Percentiles rank a stretch among this genome's conserved stretches.
phyloP scores from a whole-genome alignment of 2,888 invertebrate species.

The Amblyteles armatorius region DNA sequence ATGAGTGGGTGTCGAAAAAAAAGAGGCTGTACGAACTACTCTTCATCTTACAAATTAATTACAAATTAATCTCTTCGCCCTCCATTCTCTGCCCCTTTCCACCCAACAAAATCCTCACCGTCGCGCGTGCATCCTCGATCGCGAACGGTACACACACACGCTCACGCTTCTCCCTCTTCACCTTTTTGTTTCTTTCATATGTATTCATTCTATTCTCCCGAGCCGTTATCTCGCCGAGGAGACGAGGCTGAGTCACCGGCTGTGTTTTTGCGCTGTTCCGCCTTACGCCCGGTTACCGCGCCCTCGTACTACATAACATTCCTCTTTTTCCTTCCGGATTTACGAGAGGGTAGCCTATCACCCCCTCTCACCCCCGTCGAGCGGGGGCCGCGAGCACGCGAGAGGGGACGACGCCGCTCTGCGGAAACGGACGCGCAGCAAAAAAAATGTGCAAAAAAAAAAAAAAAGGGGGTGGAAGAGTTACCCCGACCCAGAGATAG shows the following conservation, averaged over 20 bases:
- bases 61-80: neutral
- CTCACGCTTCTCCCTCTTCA: slow-evolving; percentile 46
- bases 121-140: slow-evolving; percentile 40
- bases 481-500: slow-evolving; percentile 55
- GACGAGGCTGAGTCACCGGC: slow-evolving; percentile 60
- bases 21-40: too few species aligned
- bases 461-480: slow-evolving; percentile 28
- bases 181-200: slow-evolving; percentile 55
- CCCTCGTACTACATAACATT: slow-evolving; percentile 10
- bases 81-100: slow-evolving; percentile 24
- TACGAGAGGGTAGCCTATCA: slow-evolving; percentile 49
- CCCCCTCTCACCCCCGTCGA: slow-evolving; percentile 51
- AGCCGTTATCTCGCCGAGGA: slow-evolving; percentile 59
- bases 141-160: slow-evolving; percentile 38
- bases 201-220: slow-evolving; percentile 63
- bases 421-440: slow-evolving; percentile 49
- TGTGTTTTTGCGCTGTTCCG: slow-evolving; percentile 54
- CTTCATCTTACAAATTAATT: too few species aligned
- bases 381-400: slow-evolving; percentile 44
- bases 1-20: too few species aligned
- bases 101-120: slow-evolving; percentile 55
- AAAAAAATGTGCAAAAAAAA: slow-evolving; percentile 42
- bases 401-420: slow-evolving; percentile 56
- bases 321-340: slow-evolving; percentile 62
- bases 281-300: slow-evolving; percentile 24